Base-by-base conservation (phyloP, 2,888 invertebrate genomes). In the Cremastobaeus sp. region DNA sequence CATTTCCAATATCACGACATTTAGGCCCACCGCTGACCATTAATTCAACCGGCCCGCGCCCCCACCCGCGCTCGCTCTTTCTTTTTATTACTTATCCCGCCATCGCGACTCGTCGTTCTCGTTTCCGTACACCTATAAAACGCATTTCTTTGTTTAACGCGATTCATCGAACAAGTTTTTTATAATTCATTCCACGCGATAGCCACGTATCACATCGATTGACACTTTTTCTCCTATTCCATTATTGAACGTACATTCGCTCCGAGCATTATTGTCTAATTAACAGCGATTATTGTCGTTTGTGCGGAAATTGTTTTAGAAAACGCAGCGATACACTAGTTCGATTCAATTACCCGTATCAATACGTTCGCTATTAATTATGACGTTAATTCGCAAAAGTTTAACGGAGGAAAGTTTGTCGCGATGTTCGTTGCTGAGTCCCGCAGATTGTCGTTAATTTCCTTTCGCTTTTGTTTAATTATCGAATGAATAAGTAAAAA, bases 1-100 rank as follows among this genome's bases (percentile, higher is more conserved):
- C 30, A 50, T 57, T 70, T 71, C 64, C 71, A 71, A 71, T 71
- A 65, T 59, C 65, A 52, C 71, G 52, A 71, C 71, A 59, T 71
- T 71, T 52, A 65, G 65, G 65, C 65, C 71, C 45, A 57, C 65
- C 45, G 65, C 45, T 71, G 71, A 72, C 72, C 72, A 72, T 66
- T 65, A 72, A 72, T 72, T 71, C 52, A 45, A 64, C 12, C 48
- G 45, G 30, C 30, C 12, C 15, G 47, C 20, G 17, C 62, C 57
- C 62, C 39, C 41, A 43, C 35, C 62, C 32, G 54, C 54, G 37
- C 39, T 39, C 18, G 14, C 39, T 59, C 68, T 54, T 69, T 50
- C 57, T 71, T 71, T 71, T 71, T 71, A 71, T 71, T 71, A 71
- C 71, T 57, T 71, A 71, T 50, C 70, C 71, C 45, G 54, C 70